These are phyloP conservation scores for Rhabdomys pumilio DNA, from an alignment of 2,797 vertebrate genomes.

Conservation along the genomic window DNA sequence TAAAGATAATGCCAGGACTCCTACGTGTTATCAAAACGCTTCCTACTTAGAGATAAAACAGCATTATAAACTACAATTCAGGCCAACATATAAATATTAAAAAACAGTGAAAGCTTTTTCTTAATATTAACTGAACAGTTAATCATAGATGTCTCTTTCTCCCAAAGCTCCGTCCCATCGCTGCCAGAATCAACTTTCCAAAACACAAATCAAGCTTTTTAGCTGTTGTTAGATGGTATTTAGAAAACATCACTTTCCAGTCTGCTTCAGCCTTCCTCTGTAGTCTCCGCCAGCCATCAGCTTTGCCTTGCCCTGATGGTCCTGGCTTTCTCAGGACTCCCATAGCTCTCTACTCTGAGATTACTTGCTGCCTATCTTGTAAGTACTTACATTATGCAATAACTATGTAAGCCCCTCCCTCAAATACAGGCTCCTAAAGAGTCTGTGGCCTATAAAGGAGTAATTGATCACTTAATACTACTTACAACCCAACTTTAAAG, in stretches of 20 bases:
- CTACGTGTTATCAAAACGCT: background rate
- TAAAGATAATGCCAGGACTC: background rate
- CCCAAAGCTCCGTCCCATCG: background rate
- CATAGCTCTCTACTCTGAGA: background rate
- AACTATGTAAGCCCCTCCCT: background rate
- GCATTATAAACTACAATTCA: background rate
- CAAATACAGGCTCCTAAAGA: slow-evolving; percentile 4
- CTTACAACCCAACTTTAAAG: background rate
- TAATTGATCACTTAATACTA: background rate
- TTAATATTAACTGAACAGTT: background rate
- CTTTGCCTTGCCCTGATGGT: background rate
- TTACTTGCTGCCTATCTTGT: background rate
- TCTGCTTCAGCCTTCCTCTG: background rate
- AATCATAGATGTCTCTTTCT: slow-evolving; percentile 29
- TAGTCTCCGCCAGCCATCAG: background rate
- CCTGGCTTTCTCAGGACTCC: background rate
- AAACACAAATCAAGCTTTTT: slow-evolving; percentile 9
- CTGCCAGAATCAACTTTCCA: background rate
- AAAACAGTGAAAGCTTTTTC: background rate
- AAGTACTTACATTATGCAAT: background rate
- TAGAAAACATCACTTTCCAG: slow-evolving; percentile 5
- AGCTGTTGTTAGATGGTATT: background rate
- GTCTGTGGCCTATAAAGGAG: background rate
- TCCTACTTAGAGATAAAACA: slow-evolving; percentile 45
- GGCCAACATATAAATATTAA: background rate